Evolutionary conservation across 1,140 invertebrate genomes (phyloP), one percentile per base, ranked within the genome.

Genomic region (Carcinoscorpius rotundicauda): DNA sequence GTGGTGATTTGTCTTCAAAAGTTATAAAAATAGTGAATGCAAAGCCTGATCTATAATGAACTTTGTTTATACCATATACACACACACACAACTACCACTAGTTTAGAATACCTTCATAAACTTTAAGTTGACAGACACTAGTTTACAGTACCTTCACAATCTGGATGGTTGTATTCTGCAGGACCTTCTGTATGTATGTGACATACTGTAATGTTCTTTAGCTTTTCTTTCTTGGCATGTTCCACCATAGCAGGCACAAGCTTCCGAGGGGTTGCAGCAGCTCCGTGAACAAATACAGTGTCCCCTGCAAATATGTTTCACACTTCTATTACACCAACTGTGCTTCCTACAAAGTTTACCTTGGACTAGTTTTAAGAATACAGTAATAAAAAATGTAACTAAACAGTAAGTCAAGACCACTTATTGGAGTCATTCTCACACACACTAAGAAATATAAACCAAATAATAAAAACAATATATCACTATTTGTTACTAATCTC

Each of bases 131-230:
- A 29, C 51, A 51, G 51, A 68, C n/a, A 11, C 48, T 11, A 11
- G 8, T 49, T 52, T 50, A 51, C 57, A 48, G 11, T 82, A 78
- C 87, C 86, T 77, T 86, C 84, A 76, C 84, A 89, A 69, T 91
- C 88, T 10, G 86, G 86, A n/a, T 85, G 81, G 48, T 84, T 83
- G 74, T 94, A 95, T 0, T 84, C 78, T 0, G 88, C 91, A 0
- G 85, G 82, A 58, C 91, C 91, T 78, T 97, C 93, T 0, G 93
- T 92, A 75, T 97, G 93, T 83, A 97, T 95, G 72, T 97, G 93
- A 71, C 89, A 90, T 0, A 96, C 83, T 49, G 82, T 85, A 4
- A 97, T 83, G 76, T 88, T 82, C 69, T 83, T 82, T 29, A 97
- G 75, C 9, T 84, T 80, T 3, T 82, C 83, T 6, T 79, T 76